Evolutionary conservation across 1,140 invertebrate genomes (phyloP).

Genomic region (Eufriesea mexicana): DNA sequence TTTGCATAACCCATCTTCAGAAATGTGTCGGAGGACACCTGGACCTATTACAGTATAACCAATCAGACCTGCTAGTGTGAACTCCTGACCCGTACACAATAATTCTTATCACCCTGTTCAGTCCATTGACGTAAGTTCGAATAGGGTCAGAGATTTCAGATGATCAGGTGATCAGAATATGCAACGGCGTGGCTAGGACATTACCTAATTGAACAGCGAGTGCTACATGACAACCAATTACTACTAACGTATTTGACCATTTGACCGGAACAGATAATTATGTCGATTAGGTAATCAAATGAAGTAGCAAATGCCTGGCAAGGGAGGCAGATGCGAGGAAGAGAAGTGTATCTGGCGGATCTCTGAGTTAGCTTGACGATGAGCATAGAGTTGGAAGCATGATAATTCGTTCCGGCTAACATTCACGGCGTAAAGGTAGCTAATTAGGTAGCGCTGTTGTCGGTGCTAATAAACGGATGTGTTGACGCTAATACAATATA

Average conservation of each 20-base stretch:
- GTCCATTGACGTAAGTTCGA: too few species aligned
- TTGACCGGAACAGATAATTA: conserved; percentile 30
- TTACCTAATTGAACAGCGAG: conserved; percentile 5
- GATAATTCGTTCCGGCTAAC: conserved; percentile 58
- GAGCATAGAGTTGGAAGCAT: conserved; percentile 26
- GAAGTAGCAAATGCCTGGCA: background rate
- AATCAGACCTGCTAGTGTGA: too few species aligned
- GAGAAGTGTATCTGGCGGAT: too few species aligned
- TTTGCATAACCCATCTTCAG: too few species aligned
- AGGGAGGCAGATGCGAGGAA: too few species aligned
- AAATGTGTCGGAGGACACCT: too few species aligned
- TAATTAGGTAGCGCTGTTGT: conserved; percentile 68
- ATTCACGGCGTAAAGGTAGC: conserved; percentile 48
- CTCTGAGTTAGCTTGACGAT: conserved; percentile 29
- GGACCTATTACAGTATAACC: too few species aligned
- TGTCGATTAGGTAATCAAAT: conserved; percentile 36
- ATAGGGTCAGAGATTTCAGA: background rate
- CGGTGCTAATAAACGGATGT: conserved; percentile 74
- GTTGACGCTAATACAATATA: conserved; percentile 66
- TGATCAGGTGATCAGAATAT: background rate
- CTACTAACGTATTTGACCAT: conserved; percentile 23
- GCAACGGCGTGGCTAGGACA: background rate
- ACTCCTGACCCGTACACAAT: too few species aligned
- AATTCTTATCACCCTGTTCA: too few species aligned
- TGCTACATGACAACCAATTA: conserved; percentile 2